Evolutionary conservation across 2,113 vertebrate genomes (phyloP).

Genomic region (Rhynchopsitta pachyrhyncha): DNA sequence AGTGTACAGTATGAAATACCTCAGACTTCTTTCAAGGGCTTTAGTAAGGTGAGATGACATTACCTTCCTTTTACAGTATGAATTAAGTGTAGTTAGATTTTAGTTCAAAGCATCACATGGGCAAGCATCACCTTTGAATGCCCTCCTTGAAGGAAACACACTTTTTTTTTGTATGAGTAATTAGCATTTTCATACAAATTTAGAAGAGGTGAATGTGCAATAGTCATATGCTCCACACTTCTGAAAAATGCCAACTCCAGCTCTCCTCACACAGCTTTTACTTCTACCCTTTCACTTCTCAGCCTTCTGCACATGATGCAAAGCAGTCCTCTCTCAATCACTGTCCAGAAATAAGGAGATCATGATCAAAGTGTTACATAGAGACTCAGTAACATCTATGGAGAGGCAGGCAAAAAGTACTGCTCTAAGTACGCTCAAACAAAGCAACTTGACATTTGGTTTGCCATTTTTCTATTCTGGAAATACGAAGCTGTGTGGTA

Average conservation of each 20-base stretch:
- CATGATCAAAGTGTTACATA: not conserved
- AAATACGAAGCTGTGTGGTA: not conserved
- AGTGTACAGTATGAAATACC: not conserved
- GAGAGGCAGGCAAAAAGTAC: not conserved
- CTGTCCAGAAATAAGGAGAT: not conserved
- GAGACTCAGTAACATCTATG: accelerated
- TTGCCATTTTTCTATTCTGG: not conserved
- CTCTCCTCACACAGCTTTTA: not conserved
- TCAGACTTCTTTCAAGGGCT: not conserved
- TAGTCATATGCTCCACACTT: not conserved
- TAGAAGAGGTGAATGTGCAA: not conserved
- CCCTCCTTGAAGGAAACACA: not conserved
- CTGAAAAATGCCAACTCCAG: not conserved
- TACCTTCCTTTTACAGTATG: not conserved
- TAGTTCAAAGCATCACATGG: not conserved
- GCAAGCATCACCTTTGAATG: not conserved
- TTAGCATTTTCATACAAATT: not conserved
- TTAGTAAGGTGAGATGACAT: not conserved
- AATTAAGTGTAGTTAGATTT: not conserved
- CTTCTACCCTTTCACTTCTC: not conserved
- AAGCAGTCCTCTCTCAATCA: not conserved
- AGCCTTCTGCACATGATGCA: not conserved
- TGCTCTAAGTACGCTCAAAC: not conserved
- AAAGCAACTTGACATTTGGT: not conserved
- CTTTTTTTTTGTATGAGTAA: not conserved